These are phyloP conservation scores for Panagrolaimus sp. DNA, from an alignment of 1,140 invertebrate genomes.

Conservation along the genomic window DNA sequence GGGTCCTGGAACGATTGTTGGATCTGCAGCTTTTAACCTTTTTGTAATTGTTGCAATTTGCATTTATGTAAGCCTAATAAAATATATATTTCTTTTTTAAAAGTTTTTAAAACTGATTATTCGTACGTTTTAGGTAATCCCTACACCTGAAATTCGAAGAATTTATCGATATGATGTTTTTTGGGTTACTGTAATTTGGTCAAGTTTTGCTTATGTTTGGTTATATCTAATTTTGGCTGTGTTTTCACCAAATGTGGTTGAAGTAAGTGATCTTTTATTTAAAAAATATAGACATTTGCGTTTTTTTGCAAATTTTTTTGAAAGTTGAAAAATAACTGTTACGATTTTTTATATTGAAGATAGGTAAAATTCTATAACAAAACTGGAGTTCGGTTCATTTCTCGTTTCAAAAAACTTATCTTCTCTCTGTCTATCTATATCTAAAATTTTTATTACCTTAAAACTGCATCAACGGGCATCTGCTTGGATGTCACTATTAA, in stretches of 20 bases:
- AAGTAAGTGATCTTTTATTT: conserved; percentile 35
- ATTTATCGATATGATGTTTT: conserved; percentile 61
- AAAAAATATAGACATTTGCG: background rate
- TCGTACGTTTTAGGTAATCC: conserved; percentile 60
- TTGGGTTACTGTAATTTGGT: conserved; percentile 61
- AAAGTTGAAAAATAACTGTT: background rate
- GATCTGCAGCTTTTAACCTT: conserved; percentile 64
- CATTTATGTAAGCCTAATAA: conserved; percentile 64
- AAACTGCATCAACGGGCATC: too few relatives aligned
- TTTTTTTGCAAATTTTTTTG: background rate
- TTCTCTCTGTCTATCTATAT: too few relatives aligned
- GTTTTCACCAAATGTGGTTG: conserved; percentile 58
- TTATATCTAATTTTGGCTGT: conserved; percentile 60
- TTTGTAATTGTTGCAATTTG: conserved; percentile 57
- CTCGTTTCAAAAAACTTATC: too few relatives aligned
- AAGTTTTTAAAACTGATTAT: background rate
- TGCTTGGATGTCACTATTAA: background rate
- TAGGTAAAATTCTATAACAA: too few relatives aligned
- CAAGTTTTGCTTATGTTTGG: conserved; percentile 64
- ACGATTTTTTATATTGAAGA: background rate
- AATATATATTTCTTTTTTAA: background rate
- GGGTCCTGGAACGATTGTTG: conserved; percentile 63
- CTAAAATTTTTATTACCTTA: too few relatives aligned
- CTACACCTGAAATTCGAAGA: conserved; percentile 61
- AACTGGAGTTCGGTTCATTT: too few relatives aligned